Percentiles rank a stretch among this genome's conserved stretches.
Evolutionary conservation across 2,113 vertebrate genomes (phyloP).

Genomic region (Argyrosomus japonicus): DNA sequence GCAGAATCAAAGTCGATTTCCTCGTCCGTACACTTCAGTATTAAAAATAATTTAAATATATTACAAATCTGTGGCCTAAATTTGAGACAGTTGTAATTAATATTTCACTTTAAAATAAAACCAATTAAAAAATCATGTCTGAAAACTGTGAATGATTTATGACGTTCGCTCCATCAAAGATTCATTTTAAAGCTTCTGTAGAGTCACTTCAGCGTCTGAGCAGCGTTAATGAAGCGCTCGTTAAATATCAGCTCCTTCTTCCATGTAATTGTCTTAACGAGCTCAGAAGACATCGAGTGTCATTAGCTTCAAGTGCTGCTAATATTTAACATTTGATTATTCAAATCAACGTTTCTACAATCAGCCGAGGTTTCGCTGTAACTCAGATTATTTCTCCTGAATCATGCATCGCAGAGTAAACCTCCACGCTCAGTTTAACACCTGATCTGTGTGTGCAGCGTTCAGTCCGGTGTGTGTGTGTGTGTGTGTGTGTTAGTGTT

Average conservation of each 20-base stretch:
- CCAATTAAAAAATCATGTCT: slow-evolving; percentile 39
- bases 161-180: neutral
- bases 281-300: slow-evolving; percentile 10
- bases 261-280: slow-evolving; percentile 26
- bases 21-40: slow-evolving; percentile 44
- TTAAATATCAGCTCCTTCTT: neutral
- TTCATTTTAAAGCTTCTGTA: neutral
- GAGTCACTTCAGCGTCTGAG: neutral
- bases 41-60: slow-evolving; percentile 78
- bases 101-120: neutral
- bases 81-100: slow-evolving; percentile 4
- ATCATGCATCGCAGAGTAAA: too few species aligned
- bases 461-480: neutral
- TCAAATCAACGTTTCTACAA: slow-evolving; percentile 24
- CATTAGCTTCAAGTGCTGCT: slow-evolving; percentile 8
- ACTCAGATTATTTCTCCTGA: neutral
- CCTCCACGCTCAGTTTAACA: neutral
- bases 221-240: neutral
- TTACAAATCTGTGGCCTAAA: slow-evolving; percentile 60
- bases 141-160: slow-evolving; percentile 15
- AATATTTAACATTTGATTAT: slow-evolving; percentile 13
- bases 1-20: slow-evolving; percentile 48
- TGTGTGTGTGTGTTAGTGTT: slow-evolving; percentile 36
- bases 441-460: neutral
- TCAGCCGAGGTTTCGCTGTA: neutral